Evolutionary conservation across 2,888 invertebrate genomes (phyloP).

Genomic region (Arrhopalites spinosus): DNA sequence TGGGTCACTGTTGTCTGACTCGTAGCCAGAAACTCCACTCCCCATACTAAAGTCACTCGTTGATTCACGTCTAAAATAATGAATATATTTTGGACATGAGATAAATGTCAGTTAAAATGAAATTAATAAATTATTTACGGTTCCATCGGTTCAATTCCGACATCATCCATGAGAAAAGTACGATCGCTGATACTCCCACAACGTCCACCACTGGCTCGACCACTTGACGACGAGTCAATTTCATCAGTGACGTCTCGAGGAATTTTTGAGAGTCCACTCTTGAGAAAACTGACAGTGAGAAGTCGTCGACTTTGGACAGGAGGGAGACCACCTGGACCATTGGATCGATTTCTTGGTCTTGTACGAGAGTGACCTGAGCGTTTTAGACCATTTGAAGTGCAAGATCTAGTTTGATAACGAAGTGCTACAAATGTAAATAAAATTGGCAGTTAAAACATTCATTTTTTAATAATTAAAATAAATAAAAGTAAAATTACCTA

Average conservation of each 20-base stretch:
- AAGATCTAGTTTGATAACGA: conserved; percentile 50
- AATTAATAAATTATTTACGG: conserved; percentile 33
- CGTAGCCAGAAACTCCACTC: conserved; percentile 56
- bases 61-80: conserved; percentile 45
- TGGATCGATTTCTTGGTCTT: conserved; percentile 36
- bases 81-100: not conserved
- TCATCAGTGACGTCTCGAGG: conserved; percentile 50
- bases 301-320: conserved; percentile 45
- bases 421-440: no score
- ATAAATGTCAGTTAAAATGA: not conserved
- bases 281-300: conserved; percentile 50
- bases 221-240: conserved; percentile 40
- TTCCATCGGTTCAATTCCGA: conserved; percentile 50
- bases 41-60: conserved; percentile 52
- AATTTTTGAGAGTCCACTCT: conserved; percentile 51
- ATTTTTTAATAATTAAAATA: no score
- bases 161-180: conserved; percentile 54
- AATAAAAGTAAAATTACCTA: no score
- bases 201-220: conserved; percentile 32
- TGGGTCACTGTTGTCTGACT: conserved; percentile 60
- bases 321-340: not conserved
- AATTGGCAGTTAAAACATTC: no score
- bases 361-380: conserved; percentile 47
- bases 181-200: conserved; percentile 43
- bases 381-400: conserved; percentile 35